These are phyloP conservation scores for Belgica antarctica DNA, from an alignment of 2,888 invertebrate genomes.

Conservation along the genomic window DNA sequence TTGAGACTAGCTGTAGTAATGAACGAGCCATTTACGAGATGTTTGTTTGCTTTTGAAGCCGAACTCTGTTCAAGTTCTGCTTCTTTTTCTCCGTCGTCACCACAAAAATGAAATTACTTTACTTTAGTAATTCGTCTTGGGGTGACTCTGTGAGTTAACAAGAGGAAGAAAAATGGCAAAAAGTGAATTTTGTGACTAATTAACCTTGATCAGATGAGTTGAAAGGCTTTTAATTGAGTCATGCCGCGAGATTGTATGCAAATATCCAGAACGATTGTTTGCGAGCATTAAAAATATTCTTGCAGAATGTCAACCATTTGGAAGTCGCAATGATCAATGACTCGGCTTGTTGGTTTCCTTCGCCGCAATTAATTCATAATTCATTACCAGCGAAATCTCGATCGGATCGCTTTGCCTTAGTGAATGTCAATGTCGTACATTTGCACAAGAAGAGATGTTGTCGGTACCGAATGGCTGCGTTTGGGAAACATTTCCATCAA, in stretches of 20 bases:
- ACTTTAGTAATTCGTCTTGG: neutral
- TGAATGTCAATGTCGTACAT: conserved; percentile 33
- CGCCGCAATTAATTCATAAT: neutral
- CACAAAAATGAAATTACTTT: conserved; percentile 28
- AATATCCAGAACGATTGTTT: neutral
- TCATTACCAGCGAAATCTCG: neutral
- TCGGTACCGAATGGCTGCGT: neutral
- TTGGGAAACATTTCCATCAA: neutral
- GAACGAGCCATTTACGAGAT: conserved; percentile 10
- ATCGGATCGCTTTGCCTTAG: too few species aligned
- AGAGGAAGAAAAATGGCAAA: neutral
- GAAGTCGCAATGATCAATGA: neutral
- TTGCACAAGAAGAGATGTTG: too few species aligned
- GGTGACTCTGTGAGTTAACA: neutral
- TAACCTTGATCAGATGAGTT: conserved; percentile 33
- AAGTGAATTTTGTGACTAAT: conserved; percentile 25
- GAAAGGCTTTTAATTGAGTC: conserved; percentile 9
- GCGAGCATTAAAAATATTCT: conserved; percentile 4
- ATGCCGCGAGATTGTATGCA: conserved; percentile 1
- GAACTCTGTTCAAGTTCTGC: neutral
- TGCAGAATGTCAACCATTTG: neutral
- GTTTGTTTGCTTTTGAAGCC: neutral
- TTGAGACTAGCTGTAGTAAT: conserved; percentile 3
- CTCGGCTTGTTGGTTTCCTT: neutral
- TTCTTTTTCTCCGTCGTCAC: conserved; percentile 2